Evolutionary conservation across 1,140 invertebrate species (phyloP), one percentile per base, ranked within the genome.

Genomic region (Brachionus asplanchnoidis): DNA sequence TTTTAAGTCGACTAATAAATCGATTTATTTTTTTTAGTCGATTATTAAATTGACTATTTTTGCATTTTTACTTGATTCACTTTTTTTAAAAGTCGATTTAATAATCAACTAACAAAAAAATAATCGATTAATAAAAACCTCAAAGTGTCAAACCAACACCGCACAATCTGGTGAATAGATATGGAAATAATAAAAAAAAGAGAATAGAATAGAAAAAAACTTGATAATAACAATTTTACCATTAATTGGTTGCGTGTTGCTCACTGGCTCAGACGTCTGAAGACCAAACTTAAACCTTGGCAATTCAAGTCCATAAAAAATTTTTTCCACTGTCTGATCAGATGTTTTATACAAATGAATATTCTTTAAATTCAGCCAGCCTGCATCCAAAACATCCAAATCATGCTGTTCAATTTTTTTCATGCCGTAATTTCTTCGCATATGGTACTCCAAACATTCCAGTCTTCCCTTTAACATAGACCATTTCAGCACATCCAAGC

Each of bases 261-360:
- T 68, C n/a, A 42, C 17, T 4, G 42, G 9, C 17, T 42, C 20
- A 2, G 23, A 0, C 12, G 12, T 6, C 12, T 77, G 40, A 6
- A 7, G 23, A n/a, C 56, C 53, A 50, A 86, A 85, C 32, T 85
- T 85, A 84, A 68, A 53, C 23, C 28, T n/a, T 32, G 60, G 85
- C 66, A 87, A 11, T 6, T 87, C 87, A 50, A 88, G 65, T 12
- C 85, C 85, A 66, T 87, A 86, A 36, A 87, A 88, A 20, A 88
- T 88, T 79, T 88, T 88, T 65, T 87, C 50, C 26, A 60, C 9
- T 6, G 53, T 60, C 8, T 80, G 50, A 60, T 36, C 20, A 1
- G 20, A 40, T 26, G 17, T 60, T 60, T 60, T 60, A 12, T 60
- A 80, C 26, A 42, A 60, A 23, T 40, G 36, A 40, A 80, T 65